Evolutionary conservation across 2,888 invertebrate species (phyloP).

Genomic region (Mimachlamys varia): DNA sequence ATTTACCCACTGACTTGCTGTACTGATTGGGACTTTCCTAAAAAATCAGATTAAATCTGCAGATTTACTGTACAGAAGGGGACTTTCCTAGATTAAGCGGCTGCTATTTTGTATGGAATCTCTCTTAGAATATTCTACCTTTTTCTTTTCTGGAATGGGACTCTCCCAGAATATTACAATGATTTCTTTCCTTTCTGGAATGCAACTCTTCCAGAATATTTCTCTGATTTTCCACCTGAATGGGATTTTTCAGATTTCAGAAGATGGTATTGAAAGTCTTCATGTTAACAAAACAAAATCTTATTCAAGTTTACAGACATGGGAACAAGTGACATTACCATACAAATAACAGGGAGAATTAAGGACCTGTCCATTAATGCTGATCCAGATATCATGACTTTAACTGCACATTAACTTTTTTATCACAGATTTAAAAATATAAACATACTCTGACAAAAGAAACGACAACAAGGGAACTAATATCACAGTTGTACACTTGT

Average conservation of each 20-base stretch:
- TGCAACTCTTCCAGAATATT: neutral
- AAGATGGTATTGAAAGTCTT: too few species aligned
- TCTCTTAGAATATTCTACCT: neutral
- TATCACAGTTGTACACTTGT: neutral
- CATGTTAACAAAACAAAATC: too few species aligned
- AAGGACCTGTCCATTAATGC: neutral
- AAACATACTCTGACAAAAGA: neutral
- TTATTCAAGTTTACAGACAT: too few species aligned
- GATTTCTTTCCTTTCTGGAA: neutral
- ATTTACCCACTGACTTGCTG: too few species aligned
- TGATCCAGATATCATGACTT: neutral
- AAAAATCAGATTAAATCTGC: too few species aligned
- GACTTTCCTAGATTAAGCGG: neutral
- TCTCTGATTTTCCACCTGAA: too few species aligned
- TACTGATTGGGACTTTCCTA: too few species aligned
- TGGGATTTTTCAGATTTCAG: too few species aligned
- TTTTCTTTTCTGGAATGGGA: neutral
- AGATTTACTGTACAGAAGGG: neutral
- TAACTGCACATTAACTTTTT: neutral
- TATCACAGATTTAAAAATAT: conserved; percentile 5
- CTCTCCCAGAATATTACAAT: neutral
- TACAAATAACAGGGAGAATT: too few species aligned
- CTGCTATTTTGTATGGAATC: neutral
- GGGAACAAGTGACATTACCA: too few species aligned
- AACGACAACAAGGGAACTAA: neutral